A percentile compares a stretch with the other conserved stretches of the same genome.
Evolutionary conservation across 2,113 vertebrate species (phyloP).

Genomic region (Pardalotus punctatus): DNA sequence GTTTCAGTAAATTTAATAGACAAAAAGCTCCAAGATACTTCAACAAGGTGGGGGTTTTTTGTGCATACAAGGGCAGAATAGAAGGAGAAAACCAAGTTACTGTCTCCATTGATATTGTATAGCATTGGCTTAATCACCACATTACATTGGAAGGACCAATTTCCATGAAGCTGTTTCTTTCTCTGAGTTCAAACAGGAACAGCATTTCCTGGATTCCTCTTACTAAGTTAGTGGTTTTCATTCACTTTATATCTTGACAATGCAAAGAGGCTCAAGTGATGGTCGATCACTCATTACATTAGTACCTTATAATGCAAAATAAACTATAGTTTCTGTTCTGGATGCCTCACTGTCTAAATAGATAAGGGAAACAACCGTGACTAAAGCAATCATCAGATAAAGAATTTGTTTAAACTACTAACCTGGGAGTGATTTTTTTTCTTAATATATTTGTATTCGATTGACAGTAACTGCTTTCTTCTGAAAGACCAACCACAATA

Average conservation of each 20-base stretch:
- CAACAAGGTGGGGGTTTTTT: not conserved
- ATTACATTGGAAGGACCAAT: not conserved
- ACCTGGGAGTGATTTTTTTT: not conserved
- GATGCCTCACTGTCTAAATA: not conserved
- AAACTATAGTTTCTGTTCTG: not conserved
- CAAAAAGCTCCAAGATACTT: not conserved
- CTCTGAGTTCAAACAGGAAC: not conserved
- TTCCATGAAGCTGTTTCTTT: not conserved
- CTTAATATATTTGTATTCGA: rapidly evolving
- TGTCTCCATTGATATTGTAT: not conserved
- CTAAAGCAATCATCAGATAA: not conserved
- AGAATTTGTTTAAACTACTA: not conserved
- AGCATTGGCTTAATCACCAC: not conserved
- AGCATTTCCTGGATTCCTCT: not conserved
- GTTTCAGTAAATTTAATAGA: not conserved
- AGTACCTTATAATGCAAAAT: not conserved
- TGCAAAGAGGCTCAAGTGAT: not conserved
- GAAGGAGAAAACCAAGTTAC: not conserved
- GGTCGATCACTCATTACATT: not conserved
- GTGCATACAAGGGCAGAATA: not conserved
- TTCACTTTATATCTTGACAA: not conserved
- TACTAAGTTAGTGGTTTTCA: not conserved
- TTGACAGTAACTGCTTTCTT: not conserved
- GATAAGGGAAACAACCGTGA: rapidly evolving
- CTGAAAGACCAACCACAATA: not conserved